Evolutionary conservation across 2,797 vertebrate genomes (phyloP).

Genomic region (Pseudochirops corinnae): DNA sequence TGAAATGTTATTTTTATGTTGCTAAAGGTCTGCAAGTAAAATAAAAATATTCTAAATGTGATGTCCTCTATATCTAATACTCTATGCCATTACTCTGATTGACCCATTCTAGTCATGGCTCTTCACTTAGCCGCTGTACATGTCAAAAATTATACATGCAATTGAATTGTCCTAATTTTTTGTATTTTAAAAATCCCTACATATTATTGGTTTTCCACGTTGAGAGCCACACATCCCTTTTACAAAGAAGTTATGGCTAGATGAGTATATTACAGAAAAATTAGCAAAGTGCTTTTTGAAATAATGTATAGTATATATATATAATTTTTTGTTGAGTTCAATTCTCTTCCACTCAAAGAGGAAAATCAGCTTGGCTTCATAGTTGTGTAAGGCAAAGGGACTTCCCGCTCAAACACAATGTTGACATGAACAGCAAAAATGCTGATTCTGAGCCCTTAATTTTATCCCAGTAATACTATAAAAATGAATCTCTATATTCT

Average conservation of each 20-base stretch:
- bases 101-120: not conserved
- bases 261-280: not conserved
- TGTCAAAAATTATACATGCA: not conserved
- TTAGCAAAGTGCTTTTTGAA: not conserved
- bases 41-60: not conserved
- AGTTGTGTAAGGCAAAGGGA: not conserved
- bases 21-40: not conserved
- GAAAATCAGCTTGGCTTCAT: not conserved
- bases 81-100: not conserved
- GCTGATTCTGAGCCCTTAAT: not conserved
- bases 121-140: not conserved
- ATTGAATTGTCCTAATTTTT: not conserved
- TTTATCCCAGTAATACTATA: constrained; percentile 30
- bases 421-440: not conserved
- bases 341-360: not conserved
- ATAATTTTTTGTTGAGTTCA: not conserved
- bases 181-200: not conserved
- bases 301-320: not conserved
- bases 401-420: not conserved
- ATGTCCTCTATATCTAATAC: not conserved
- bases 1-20: not conserved
- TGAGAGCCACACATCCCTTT: not conserved
- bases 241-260: not conserved
- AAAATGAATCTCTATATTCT: constrained; percentile 19
- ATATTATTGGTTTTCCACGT: not conserved